Base-by-base conservation (phyloP, 2,113 vertebrate species). In the Promerops cafer region DNA sequence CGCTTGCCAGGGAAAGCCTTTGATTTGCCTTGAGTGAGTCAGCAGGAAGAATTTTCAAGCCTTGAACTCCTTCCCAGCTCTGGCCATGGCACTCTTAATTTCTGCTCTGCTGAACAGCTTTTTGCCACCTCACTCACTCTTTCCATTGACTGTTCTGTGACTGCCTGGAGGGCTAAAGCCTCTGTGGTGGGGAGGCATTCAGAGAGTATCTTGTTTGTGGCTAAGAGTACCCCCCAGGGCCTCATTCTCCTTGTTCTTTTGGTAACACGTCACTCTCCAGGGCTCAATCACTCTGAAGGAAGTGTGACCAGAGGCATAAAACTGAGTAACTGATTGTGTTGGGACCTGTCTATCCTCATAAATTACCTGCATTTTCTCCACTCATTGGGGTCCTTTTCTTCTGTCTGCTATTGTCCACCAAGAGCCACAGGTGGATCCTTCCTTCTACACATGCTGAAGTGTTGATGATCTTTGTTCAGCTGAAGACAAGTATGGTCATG, bases 61-160 rank as follows among this genome's bases (percentile, higher is more conserved):
- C 89, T 89, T 96, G 91, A 95, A 93, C 61, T 89, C 45, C 16
- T 79, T 96, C 70, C 89, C 61, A 18, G 89, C 50, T 95, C 87
- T 91, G 69, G 94, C 70, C 84, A 87, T 53, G 30, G 27, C 70
- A 83, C 39, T 93, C 47, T 49, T 75, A 54, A 92, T 92, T 96
- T 93, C 74, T 89, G 87, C 81, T 87, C 91, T 61, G 63, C 40
- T 91, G 74, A 44, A 84, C 65, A 75, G 70, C 54, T 90, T 93
- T 94, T 91, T 96, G 84, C 54, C 70, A 91, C 81, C 65, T 91
- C 87, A 61, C n/a, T 91, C 87, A 89, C 27, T 96, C 74, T 96
- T 97, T 97, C 95, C 70, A 72, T n/a, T 83, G 87, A 60, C 69
- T 95, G 64, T 49, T 75, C 56, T 76, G 65, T 87, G 56, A 71